Conservation (phyloP, 2,113 vertebrate species). For the Phyllostomus discolor region DNA sequence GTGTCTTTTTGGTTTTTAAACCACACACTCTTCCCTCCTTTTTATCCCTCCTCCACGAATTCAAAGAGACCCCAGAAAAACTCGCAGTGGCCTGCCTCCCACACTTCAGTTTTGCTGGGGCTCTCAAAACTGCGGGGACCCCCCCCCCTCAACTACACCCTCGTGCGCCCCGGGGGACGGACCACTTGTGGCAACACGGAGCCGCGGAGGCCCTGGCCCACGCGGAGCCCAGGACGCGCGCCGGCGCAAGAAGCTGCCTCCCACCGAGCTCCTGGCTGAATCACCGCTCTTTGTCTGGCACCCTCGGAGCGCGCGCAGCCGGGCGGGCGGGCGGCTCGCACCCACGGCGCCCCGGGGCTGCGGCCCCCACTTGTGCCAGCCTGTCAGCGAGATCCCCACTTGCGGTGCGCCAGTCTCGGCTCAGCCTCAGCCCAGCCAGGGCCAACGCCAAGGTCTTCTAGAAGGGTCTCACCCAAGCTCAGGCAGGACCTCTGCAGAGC, state of each 20-base stretch:
- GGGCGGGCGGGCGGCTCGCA: not conserved
- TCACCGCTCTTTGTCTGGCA: not conserved
- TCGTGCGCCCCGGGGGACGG: not conserved
- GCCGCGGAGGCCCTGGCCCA: not conserved
- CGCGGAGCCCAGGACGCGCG: no score
- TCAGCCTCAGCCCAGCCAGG: not conserved
- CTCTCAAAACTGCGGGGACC: not conserved
- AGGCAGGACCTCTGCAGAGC: not conserved
- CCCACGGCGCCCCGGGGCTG: not conserved
- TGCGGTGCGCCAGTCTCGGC: rapidly evolving
- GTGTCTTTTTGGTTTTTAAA: not conserved
- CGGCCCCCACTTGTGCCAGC: not conserved
- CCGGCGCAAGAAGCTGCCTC: not conserved
- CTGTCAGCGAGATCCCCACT: not conserved
- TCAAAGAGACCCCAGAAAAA: not conserved
- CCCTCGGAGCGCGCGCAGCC: not conserved
- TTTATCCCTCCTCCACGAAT: not conserved
- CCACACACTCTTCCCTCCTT: not conserved
- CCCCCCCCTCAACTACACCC: not conserved
- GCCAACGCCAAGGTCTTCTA: not conserved
- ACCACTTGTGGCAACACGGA: not conserved
- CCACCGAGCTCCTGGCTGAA: not conserved
- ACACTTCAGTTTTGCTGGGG: not conserved
- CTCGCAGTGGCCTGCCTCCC: not conserved
- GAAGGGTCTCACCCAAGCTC: not conserved